Evolutionary conservation across 2,888 invertebrate genomes (phyloP), one percentile per base, ranked within the genome.

Genomic region (Hecatera dysodea): DNA sequence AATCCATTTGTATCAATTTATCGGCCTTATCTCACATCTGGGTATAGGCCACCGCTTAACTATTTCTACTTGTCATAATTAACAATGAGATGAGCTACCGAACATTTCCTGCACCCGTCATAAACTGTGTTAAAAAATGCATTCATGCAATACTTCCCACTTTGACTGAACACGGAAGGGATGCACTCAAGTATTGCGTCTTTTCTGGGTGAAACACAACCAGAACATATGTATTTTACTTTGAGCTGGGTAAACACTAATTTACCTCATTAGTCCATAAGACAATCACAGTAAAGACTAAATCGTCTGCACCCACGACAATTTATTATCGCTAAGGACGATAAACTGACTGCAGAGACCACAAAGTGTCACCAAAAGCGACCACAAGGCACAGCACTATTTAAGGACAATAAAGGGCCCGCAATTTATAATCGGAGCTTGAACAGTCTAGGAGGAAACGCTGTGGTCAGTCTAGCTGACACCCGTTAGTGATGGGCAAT

Each of bases 401-500:
- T 85, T 80, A 86, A 77, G 75, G 68, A 83, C 72, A 71, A 80
- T 84, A 80, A 84, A 86, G 81, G 74, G 76, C 67, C 83, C 84
- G 69, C 82, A 81, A 86, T 85, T 86, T 85, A 84, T 83, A 81
- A 76, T 80, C 81, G 44, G 57, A 72, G 78, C 77, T 78, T 55
- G 73, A 75, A 78, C 77, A 78, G 71, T 71, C 77, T 68, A 85
- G 67, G 52, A 81, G 79, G 83, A 84, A 86, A 68, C 62, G 64
- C 44, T 84, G 85, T 83, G 85, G 84, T 86, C 83, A 86, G 75
- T 83, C 73, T 84, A 78, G 81, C 84, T 77, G 72, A 86, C 78
- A 67, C 55, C 73, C 76, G 73, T 60, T 81, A 86, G 81, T 44
- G 74, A 33, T 67, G 78, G 61, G 5, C 2, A 1, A n/a, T 15